Evolutionary conservation across 2,888 invertebrate species (phyloP), one percentile per base, ranked within the genome.

Genomic region (Polydrusus cervinus): DNA sequence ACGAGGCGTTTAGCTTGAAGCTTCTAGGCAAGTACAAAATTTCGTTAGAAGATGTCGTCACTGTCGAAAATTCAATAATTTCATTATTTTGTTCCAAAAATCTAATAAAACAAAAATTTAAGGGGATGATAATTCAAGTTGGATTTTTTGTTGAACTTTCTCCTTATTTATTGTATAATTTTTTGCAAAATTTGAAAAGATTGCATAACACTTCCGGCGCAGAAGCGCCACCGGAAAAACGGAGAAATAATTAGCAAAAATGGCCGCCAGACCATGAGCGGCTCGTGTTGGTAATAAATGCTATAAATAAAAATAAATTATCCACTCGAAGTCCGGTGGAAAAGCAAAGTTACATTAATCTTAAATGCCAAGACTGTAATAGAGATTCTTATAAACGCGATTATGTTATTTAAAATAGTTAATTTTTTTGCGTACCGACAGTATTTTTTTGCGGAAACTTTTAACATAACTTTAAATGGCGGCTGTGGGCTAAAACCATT

Each of bases 31-130:
- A 79, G 60, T 80, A 75, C 67, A 53, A 40, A 75, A 71, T 61
- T 74, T 76, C 73, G 78, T 75, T 78, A 79, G 78, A 79, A 82
- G 81, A 81, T 80, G 81, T 82, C 81, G 81, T 79, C 79, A 74
- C 67, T 71, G 73, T 76, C 75, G 72, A 61, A 73, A 71, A 66
- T 74, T 68, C 71, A 65, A 77, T 70, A 71, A 70, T 64, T 51
- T 64, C 40, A 14, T 43, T n/a, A 14, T 18, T 40, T 64, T 62
- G 14, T 1, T 25, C 13, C 8, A 66, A 66, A 66, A 66, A 51
- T 25, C 0, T 16, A 66, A 49, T 25, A 14, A 51, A 66, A 38
- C 16, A 25, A 38, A 38, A 47, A 51, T 16, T 38, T 51, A 11
- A 51, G 45, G 16, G 13, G 40, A 18, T 60, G 57, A 38, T 60